Evolutionary conservation across 2,888 invertebrate genomes (phyloP), one percentile per base, ranked within the genome.

Genomic region (Phanerotoma sp.): DNA sequence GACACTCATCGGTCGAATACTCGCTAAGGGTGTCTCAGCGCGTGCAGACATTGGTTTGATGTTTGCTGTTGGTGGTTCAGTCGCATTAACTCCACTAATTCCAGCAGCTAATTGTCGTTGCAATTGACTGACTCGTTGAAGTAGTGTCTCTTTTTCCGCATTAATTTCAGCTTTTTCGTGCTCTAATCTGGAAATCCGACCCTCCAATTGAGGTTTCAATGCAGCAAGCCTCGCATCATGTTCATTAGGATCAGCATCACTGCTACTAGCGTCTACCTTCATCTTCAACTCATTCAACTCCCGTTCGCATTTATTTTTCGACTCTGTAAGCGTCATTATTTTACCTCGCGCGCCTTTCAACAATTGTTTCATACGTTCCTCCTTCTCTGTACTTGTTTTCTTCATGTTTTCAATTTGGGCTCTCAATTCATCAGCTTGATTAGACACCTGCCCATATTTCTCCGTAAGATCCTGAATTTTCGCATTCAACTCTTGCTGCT

Each of bases 31-130:
- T 1, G 94, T 92, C 73, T 91, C 91, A 5, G 88, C 84, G 3
- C 87, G 81, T 66, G 92, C 92, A 3, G 95, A 90, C 88, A 96
- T 93, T 0, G 96, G 96, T 75, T 93, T 93, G 38, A 96, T 96
- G 73, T 96, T 96, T 5, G 96, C 96, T 1, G 94, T 96, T 0
- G 89, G 85, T 22, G 86, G 84, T 62, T 86, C 86, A 0, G 79
- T 78, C 2, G 79, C 77, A 62, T 82, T 83, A 33, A 82, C 81
- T 2, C 56, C 83, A 77, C 69, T 85, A 79, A 66, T 85, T 81
- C 59, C 89, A 84, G 65, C 88, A 85, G 3, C 85, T 83, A 35
- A 86, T 84, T 16, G 90, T 66, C 88, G 81, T 65, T 87, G 88
- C 49, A 89, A 71, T 70, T 87, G 83, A 53, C 82, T 82, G 11